These are phyloP conservation scores for Parascotia fuliginaria DNA, from an alignment of 2,888 invertebrate species.

Conservation along the genomic window DNA sequence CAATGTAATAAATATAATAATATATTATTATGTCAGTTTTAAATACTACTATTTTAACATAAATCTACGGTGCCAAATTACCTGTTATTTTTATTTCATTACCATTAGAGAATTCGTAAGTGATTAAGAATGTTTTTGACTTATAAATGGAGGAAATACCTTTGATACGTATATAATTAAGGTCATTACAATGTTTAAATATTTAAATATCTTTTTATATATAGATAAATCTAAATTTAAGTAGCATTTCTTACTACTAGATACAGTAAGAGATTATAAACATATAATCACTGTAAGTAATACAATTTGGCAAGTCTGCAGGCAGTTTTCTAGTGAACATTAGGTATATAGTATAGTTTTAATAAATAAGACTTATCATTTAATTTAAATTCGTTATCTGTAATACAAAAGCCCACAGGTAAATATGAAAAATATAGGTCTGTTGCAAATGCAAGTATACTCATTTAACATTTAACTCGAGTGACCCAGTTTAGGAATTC, in stretches of 20 bases:
- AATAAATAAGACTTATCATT: constrained; percentile 2
- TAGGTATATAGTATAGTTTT: not conserved
- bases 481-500: constrained; percentile 65
- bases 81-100: not conserved
- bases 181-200: not conserved
- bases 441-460: constrained; percentile 45
- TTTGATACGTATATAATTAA: constrained; percentile 1
- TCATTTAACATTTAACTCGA: constrained; percentile 49
- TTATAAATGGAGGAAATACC: not conserved
- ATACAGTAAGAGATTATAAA: no score
- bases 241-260: not conserved
- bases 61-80: not conserved
- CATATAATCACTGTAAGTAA: no score
- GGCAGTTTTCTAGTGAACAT: not conserved
- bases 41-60: not conserved
- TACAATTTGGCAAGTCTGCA: not conserved
- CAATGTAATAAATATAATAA: not conserved
- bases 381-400: constrained; percentile 13
- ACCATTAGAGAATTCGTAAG: not conserved
- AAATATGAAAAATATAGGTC: constrained; percentile 11
- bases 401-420: constrained; percentile 23
- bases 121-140: not conserved
- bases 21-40: not conserved
- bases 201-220: not conserved
- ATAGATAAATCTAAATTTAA: not conserved